Base-by-base conservation (phyloP, 2,797 vertebrate genomes). In the Pelochelys cantorii region DNA sequence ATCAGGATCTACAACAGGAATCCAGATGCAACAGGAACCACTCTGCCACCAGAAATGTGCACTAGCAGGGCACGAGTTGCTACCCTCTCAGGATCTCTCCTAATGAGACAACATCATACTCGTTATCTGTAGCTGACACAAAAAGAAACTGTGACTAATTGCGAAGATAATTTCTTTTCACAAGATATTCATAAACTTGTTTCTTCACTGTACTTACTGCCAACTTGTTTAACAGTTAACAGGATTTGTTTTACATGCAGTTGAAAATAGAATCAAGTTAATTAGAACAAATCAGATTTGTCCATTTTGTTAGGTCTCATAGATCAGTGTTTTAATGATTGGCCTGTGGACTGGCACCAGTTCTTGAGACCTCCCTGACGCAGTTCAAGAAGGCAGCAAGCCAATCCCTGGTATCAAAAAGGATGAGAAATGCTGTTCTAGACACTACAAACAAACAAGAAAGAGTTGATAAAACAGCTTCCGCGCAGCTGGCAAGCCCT, bases 181-280 rank as follows among this genome's bases (percentile, higher is more conserved):
- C 85, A 0, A 0, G 14, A 11, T 77, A 88, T 92, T 93, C 94
- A 90, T 71, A 88, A 79, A 85, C 89, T 90, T 77, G 94, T 94
- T 75, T 96, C 85, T 89, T 85, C 88, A 89, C 78, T 92, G 71
- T 91, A 95, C 90, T 92, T 55, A 88, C 52, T 84, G 92, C 85
- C 92, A 93, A 75, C 79, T 94, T 92, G 88, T 81, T 94, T 95
- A 95, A 94, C 90, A 96, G 93, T 92, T 94, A 93, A 93, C 92
- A 95, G 88, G 53, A 86, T 90, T 65, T 86, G 81, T 79, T 83
- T 94, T 79, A 60, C 25, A 68, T 8, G 37, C 81, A 81, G 71
- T n/a, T 52, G 59, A 87, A 94, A 83, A 92, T 20, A 91, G 77
- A 22, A 75, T 3, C 0, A 53, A 86, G 93, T 59, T 84, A 71